A percentile compares a stretch with the other conserved stretches of the same genome.
Conservation (phyloP, 1,140 invertebrate species). For the Calliopsis andreniformis region DNA sequence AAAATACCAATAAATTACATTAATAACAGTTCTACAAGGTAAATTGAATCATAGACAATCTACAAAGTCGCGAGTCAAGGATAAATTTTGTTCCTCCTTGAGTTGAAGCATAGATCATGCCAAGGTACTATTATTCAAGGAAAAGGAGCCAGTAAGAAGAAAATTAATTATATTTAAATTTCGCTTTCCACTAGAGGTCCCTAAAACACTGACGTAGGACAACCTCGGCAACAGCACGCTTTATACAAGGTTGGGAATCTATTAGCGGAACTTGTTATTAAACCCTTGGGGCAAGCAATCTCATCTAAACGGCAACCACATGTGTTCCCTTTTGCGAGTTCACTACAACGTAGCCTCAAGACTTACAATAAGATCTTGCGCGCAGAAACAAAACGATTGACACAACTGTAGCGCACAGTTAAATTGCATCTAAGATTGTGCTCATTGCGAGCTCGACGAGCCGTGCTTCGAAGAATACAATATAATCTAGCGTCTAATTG, state of each 20-base stretch:
- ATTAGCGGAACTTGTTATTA: constrained; percentile 48
- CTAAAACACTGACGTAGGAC: background rate
- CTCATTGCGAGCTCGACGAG: background rate
- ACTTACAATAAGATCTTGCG: constrained; percentile 24
- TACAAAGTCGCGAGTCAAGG: too few species aligned
- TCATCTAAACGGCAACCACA: constrained; percentile 41
- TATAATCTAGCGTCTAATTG: background rate
- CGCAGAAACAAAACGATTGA: constrained; percentile 36
- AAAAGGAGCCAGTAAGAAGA: too few species aligned
- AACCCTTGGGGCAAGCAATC: constrained; percentile 46
- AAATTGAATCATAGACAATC: too few species aligned
- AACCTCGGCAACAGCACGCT: constrained; percentile 14
- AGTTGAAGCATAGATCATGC: too few species aligned
- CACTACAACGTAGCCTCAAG: constrained; percentile 25
- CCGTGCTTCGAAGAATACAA: background rate
- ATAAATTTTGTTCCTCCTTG: too few species aligned
- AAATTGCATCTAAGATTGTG: background rate
- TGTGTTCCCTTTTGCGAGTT: constrained; percentile 43
- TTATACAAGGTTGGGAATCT: constrained; percentile 33
- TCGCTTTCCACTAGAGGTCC: background rate
- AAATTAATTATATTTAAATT: background rate
- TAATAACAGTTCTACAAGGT: too few species aligned
- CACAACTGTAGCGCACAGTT: background rate
- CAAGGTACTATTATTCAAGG: too few species aligned
- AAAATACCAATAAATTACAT: too few species aligned